phyloP scores from a whole-genome alignment of 2,113 vertebrate species.

The Chiloscyllium plagiosum region DNA sequence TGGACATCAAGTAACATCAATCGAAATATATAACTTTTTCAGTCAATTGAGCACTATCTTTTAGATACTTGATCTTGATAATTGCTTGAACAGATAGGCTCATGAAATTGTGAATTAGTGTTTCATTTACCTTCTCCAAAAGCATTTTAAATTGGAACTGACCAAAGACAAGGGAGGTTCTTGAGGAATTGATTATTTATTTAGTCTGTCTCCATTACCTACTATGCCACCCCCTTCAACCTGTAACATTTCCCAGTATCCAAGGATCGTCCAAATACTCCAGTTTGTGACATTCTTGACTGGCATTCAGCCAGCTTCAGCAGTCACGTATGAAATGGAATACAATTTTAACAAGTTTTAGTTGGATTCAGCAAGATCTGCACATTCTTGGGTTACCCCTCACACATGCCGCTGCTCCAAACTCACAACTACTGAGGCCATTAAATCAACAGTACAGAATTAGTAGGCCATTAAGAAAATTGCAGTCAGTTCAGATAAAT shows the following conservation, averaged over 20 bases:
- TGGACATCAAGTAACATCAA: neutral
- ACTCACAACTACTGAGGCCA: neutral
- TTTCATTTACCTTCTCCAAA: neutral
- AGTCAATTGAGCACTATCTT: neutral
- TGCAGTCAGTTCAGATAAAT: neutral
- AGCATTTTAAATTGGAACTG: neutral
- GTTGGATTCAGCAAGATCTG: neutral
- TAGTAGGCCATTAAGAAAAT: neutral
- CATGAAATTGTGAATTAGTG: neutral
- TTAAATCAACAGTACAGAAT: neutral
- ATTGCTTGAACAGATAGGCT: neutral
- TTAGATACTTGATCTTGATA: neutral
- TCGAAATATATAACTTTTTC: neutral
- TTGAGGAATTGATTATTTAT: neutral
- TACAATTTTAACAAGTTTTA: neutral
- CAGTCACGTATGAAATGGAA: neutral
- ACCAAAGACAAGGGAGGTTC: neutral
- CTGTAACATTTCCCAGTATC: no score
- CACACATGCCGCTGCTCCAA: neutral
- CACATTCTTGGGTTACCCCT: neutral
- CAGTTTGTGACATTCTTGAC: no score
- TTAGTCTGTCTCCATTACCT: no score
- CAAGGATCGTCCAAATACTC: no score
- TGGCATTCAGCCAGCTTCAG: neutral
- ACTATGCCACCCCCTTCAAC: no score